Conservation (phyloP, 1,140 invertebrate genomes). For the Danaus plexippus region DNA sequence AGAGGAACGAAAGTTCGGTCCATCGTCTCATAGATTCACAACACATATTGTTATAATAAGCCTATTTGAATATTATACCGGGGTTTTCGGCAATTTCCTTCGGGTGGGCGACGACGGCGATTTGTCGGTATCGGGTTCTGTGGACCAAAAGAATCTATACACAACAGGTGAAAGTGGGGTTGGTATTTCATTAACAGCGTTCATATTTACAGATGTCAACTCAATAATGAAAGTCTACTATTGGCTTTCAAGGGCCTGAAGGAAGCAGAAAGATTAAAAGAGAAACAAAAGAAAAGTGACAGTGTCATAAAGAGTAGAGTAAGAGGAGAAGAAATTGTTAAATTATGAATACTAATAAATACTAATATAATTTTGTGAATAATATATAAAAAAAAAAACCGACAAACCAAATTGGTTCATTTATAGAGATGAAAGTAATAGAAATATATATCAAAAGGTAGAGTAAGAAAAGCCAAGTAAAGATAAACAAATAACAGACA, state of each 20-base stretch:
- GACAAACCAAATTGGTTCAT: no score
- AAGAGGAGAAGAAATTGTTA: background rate
- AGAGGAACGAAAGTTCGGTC: slow-evolving; percentile 44
- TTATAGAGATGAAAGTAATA: background rate
- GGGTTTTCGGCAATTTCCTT: slow-evolving; percentile 94
- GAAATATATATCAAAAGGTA: background rate
- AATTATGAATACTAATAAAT: no score
- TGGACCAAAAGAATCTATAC: slow-evolving; percentile 61
- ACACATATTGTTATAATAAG: slow-evolving; percentile 66
- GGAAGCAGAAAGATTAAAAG: slow-evolving; percentile 7
- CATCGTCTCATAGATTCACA: slow-evolving; percentile 62
- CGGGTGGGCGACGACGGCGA: slow-evolving; percentile 88
- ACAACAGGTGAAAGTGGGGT: background rate
- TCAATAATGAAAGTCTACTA: no score
- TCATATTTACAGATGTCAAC: no score
- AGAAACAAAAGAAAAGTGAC: background rate
- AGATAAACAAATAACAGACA: slow-evolving; percentile 4
- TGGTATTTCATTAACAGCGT: background rate
- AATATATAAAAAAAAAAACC: no score
- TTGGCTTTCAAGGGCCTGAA: slow-evolving; percentile 4
- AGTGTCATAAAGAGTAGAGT: slow-evolving; percentile 3
- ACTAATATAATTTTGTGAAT: no score
- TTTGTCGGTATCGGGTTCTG: slow-evolving; percentile 85
- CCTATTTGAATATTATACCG: slow-evolving; percentile 83
- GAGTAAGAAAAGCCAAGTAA: background rate